Percentiles rank a stretch among this genome's conserved stretches.
Conservation (phyloP, 2,888 invertebrate species). For the Lochmaea capreae region DNA sequence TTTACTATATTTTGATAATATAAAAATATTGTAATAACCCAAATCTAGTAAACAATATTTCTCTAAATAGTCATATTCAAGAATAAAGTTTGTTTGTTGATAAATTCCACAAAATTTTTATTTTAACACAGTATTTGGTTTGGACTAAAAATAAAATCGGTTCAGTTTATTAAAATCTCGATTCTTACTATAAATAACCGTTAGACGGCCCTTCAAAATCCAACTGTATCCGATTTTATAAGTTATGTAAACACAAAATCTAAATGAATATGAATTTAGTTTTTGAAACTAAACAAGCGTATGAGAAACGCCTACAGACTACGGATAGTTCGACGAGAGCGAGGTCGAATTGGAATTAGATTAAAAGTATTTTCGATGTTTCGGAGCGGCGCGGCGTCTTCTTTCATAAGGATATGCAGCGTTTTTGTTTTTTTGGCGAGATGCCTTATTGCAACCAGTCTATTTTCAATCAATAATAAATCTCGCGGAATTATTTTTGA, state of each 20-base stretch:
- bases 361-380: slow-evolving; percentile 54
- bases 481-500: slow-evolving; percentile 45
- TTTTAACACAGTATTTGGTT: too few species aligned
- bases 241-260: neutral
- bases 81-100: too few species aligned
- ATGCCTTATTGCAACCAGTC: slow-evolving; percentile 46
- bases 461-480: slow-evolving; percentile 54
- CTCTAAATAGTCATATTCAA: too few species aligned
- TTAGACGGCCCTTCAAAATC: neutral
- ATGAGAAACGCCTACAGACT: slow-evolving; percentile 32
- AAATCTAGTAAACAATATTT: too few species aligned
- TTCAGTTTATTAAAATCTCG: too few species aligned
- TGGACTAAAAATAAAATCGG: too few species aligned
- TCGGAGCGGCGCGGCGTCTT: slow-evolving; percentile 48
- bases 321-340: slow-evolving; percentile 39
- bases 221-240: neutral
- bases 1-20: too few species aligned
- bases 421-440: slow-evolving; percentile 50
- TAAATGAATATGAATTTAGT: slow-evolving; percentile 1
- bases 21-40: too few species aligned
- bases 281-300: slow-evolving; percentile 21
- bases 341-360: slow-evolving; percentile 57
- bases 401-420: slow-evolving; percentile 52
- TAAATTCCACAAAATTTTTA: too few species aligned
- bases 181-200: neutral